A percentile compares a stretch with the other conserved stretches of the same genome.
These are phyloP conservation scores for Silurus asotus DNA, from an alignment of 2,113 vertebrate genomes.

Conservation along the genomic window DNA sequence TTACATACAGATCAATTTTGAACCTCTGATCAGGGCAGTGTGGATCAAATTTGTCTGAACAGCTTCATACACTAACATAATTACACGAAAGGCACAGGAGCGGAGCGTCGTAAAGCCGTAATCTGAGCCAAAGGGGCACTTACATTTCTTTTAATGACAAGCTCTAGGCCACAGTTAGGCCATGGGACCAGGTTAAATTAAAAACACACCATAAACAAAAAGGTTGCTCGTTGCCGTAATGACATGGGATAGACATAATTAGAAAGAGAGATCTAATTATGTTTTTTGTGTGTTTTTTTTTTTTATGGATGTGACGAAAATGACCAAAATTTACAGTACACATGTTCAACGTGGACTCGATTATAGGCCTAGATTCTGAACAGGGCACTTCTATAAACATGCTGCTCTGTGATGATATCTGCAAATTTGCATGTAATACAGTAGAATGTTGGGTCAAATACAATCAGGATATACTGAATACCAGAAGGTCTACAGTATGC, in stretches of 20 bases:
- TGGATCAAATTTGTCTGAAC: background rate
- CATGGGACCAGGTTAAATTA: slow-evolving; percentile 15
- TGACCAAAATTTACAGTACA: background rate
- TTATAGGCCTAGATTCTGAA: background rate
- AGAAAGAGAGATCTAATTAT: background rate
- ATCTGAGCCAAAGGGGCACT: slow-evolving; percentile 33
- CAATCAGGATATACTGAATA: too few species aligned
- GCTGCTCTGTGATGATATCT: too few species aligned
- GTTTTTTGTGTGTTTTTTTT: background rate
- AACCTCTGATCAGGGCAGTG: background rate
- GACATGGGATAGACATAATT: slow-evolving; percentile 8
- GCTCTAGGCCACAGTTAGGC: background rate
- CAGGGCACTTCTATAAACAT: too few species aligned
- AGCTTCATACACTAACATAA: background rate
- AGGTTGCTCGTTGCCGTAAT: background rate
- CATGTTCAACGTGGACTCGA: background rate
- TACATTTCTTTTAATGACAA: slow-evolving; percentile 6
- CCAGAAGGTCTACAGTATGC: too few species aligned
- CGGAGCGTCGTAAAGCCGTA: background rate
- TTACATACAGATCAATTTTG: background rate
- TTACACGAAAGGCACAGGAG: slow-evolving; percentile 1
- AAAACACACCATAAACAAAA: slow-evolving; percentile 5
- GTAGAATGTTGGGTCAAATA: too few species aligned
- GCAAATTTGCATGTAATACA: too few species aligned
- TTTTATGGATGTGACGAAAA: background rate